Percentiles rank a stretch among this genome's conserved stretches.
Evolutionary conservation across 1,140 invertebrate genomes (phyloP).

Genomic region (Cryptotermes secundus): DNA sequence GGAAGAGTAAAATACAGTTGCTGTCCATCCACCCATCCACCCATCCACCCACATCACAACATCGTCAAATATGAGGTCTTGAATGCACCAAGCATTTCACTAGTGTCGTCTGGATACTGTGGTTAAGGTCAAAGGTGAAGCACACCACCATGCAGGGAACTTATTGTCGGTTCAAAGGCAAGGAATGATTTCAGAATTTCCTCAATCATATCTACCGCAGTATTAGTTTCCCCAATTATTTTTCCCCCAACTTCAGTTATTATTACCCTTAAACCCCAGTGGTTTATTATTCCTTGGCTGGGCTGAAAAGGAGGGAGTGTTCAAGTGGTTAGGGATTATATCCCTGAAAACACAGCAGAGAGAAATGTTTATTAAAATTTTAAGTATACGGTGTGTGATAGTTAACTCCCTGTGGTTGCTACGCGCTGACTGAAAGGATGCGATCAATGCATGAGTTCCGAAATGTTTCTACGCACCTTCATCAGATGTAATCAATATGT

Average conservation of each 20-base stretch:
- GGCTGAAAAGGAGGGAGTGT: neutral
- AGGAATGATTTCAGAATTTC: neutral
- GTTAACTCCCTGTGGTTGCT: neutral
- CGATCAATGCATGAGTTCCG: neutral
- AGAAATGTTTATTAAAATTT: neutral
- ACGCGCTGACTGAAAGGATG: neutral
- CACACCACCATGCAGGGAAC: neutral
- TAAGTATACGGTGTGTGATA: neutral
- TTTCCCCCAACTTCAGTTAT: neutral
- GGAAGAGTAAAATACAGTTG: no score
- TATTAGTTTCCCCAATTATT: neutral
- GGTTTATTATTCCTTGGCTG: neutral
- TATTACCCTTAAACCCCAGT: neutral
- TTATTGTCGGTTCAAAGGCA: neutral
- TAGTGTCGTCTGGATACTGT: neutral
- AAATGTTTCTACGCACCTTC: neutral
- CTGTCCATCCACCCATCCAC: no score
- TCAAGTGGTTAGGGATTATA: neutral
- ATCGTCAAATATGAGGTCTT: neutral
- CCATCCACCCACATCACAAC: no score
- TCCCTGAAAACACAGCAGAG: neutral
- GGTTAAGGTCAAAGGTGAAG: slow-evolving; percentile 9
- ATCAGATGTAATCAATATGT: neutral
- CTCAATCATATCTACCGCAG: neutral
- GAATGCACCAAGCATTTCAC: neutral